A percentile compares a stretch with the other conserved stretches of the same genome.
These are phyloP conservation scores for Tor tambroides DNA, from an alignment of 2,113 vertebrate genomes.

Conservation along the genomic window DNA sequence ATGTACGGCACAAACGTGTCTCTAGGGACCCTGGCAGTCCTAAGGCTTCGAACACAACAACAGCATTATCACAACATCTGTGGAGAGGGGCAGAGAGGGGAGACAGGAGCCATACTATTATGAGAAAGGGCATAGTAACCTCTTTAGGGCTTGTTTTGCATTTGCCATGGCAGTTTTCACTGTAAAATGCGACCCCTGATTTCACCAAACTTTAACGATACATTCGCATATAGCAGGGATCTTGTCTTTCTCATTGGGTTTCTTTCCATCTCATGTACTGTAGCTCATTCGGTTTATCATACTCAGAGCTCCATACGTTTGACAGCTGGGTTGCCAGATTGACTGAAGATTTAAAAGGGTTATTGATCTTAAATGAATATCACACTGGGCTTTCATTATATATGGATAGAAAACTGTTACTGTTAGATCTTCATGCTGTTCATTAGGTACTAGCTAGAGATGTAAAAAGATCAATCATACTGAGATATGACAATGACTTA, in stretches of 20 bases:
- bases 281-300: neutral
- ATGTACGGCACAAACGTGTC: conserved; percentile 49
- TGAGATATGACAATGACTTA: neutral
- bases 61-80: conserved; percentile 49
- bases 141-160: conserved; percentile 39
- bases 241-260: neutral
- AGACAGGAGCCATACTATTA: conserved; percentile 38
- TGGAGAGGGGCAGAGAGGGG: conserved; percentile 30
- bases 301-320: conserved; percentile 7
- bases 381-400: neutral
- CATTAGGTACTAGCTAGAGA: neutral
- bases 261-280: neutral
- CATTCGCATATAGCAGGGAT: neutral
- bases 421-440: neutral
- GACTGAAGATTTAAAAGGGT: neutral
- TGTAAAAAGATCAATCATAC: neutral
- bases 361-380: conserved; percentile 2
- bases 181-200: neutral
- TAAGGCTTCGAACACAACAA: conserved; percentile 53
- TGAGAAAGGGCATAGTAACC: conserved; percentile 42
- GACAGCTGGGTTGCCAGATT: conserved; percentile 13
- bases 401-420: neutral
- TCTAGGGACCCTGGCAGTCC: conserved; percentile 39
- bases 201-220: neutral
- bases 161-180: neutral